These are phyloP conservation scores for Microcaecilia unicolor DNA, from an alignment of 2,797 vertebrate genomes.

Conservation along the genomic window DNA sequence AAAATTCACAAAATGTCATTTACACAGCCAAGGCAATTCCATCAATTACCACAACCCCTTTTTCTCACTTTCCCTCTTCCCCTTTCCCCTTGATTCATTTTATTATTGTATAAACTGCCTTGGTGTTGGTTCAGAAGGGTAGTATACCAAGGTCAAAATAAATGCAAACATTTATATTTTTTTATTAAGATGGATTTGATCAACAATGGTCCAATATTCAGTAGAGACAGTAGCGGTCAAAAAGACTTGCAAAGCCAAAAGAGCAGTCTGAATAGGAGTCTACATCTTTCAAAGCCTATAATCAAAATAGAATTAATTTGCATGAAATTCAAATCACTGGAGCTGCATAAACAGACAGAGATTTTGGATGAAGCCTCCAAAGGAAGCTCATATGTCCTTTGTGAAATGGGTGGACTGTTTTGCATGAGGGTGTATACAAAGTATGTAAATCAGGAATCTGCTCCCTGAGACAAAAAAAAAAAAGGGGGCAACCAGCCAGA, in stretches of 20 bases:
- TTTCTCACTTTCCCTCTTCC: too few species aligned
- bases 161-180: too few species aligned
- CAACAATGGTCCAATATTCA: neutral
- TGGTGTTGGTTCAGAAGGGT: too few species aligned
- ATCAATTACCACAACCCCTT: too few species aligned
- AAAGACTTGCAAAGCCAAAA: neutral
- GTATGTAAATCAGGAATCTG: conserved; percentile 81
- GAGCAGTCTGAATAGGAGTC: conserved; percentile 14
- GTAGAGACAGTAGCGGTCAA: neutral
- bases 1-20: too few species aligned
- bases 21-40: too few species aligned
- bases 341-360: conserved; percentile 49
- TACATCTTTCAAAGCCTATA: conserved; percentile 32
- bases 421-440: conserved; percentile 75
- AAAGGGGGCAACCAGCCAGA: conserved; percentile 47
- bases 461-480: conserved; percentile 52
- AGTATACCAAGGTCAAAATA: too few species aligned
- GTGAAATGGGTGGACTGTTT: conserved; percentile 68
- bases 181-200: too few species aligned
- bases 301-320: conserved; percentile 42
- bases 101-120: too few species aligned
- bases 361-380: conserved; percentile 43
- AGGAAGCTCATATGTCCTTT: conserved; percentile 54
- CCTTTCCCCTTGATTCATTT: too few species aligned
- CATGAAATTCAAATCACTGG: conserved; percentile 52